A percentile compares a stretch with the other conserved stretches of the same genome.
These are phyloP conservation scores for Netelia virgata DNA, from an alignment of 2,888 invertebrate species.

Conservation along the genomic window DNA sequence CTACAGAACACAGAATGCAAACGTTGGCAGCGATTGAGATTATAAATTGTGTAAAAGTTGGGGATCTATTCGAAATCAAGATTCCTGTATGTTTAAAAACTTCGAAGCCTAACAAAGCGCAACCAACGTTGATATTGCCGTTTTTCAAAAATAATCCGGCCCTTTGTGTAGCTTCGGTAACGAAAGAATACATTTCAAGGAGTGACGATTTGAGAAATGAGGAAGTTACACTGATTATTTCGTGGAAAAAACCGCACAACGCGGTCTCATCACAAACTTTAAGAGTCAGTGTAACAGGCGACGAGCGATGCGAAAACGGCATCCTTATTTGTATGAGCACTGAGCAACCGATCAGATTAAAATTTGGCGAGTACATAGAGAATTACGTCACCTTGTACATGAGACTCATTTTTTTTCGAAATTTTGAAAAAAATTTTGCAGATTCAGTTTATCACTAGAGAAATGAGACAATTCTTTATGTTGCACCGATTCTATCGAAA, in stretches of 20 bases:
- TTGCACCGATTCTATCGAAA: too few relatives aligned
- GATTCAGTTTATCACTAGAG: too few relatives aligned
- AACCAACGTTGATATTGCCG: conserved; percentile 65
- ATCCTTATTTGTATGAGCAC: too few relatives aligned
- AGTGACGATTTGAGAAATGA: conserved; percentile 50
- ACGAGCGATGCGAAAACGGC: too few relatives aligned
- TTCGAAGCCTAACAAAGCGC: conserved; percentile 56
- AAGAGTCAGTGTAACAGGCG: too few relatives aligned
- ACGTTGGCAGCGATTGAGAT: neutral
- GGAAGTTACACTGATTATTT: conserved; percentile 57
- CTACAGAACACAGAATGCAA: conserved; percentile 61
- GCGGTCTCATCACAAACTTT: conserved; percentile 68
- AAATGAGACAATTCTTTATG: too few relatives aligned
- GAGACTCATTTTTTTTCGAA: too few relatives aligned
- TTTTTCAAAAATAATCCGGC: conserved; percentile 56
- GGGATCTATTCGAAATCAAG: conserved; percentile 52
- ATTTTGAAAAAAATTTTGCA: too few relatives aligned
- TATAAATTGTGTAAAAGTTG: conserved; percentile 14
- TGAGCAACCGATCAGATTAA: too few relatives aligned
- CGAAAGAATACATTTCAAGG: conserved; percentile 53
- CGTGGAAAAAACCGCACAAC: conserved; percentile 65
- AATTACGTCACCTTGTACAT: too few relatives aligned
- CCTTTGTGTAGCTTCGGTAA: conserved; percentile 64
- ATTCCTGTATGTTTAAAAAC: conserved; percentile 61
- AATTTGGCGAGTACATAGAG: too few relatives aligned